These are phyloP conservation scores for Aphelenchoides avenae DNA, from an alignment of 1,140 invertebrate species.

Conservation along the genomic window DNA sequence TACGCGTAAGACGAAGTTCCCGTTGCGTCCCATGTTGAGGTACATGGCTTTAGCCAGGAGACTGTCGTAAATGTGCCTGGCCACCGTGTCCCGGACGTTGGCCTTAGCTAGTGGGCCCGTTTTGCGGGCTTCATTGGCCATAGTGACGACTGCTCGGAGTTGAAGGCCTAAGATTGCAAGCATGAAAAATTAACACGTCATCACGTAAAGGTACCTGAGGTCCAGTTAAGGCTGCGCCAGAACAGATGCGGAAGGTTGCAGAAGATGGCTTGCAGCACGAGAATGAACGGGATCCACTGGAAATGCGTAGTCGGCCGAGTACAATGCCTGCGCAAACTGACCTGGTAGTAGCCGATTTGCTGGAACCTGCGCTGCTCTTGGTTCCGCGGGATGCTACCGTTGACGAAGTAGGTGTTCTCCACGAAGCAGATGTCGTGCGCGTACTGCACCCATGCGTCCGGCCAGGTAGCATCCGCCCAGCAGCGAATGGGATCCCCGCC, in stretches of 20 bases:
- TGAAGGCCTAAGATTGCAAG: constrained; percentile 27
- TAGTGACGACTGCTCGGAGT: constrained; percentile 33
- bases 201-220: constrained; percentile 12
- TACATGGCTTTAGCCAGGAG: constrained; percentile 15
- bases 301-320: constrained; percentile 7
- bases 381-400: not conserved
- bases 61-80: constrained; percentile 10
- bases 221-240: constrained; percentile 31
- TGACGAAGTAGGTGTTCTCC: constrained; percentile 35
- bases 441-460: constrained; percentile 29
- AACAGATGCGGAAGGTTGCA: constrained; percentile 29
- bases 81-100: constrained; percentile 1
- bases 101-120: constrained; percentile 1
- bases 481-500: constrained; percentile 25
- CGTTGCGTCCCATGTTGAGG: too few relatives aligned
- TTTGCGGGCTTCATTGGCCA: constrained; percentile 20
- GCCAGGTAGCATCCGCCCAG: constrained; percentile 26
- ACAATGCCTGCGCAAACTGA: not conserved
- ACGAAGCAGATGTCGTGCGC: constrained; percentile 34
- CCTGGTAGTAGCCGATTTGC: constrained; percentile 27
- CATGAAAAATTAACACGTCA: not conserved
- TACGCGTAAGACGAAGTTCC: not conserved
- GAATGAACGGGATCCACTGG: constrained; percentile 39
- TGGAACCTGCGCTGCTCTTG: not conserved
- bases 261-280: constrained; percentile 28